These are phyloP conservation scores for Drosophila lacertosa DNA, from an alignment of 1,140 invertebrate species.

Conservation along the genomic window DNA sequence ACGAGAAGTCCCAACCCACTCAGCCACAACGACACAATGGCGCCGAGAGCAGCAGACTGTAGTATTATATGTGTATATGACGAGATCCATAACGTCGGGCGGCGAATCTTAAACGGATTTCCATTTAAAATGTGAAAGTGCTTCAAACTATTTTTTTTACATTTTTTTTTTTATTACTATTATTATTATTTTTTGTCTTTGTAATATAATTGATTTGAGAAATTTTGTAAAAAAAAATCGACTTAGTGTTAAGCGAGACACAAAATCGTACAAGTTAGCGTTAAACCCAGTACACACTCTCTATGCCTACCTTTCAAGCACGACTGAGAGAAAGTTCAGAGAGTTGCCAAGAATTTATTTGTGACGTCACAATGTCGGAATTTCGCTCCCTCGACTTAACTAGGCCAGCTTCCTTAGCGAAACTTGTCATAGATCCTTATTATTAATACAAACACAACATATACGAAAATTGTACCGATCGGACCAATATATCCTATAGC, in stretches of 20 bases:
- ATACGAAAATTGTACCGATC: too few species aligned
- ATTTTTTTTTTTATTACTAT: conserved; percentile 6
- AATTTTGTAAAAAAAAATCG: conserved; percentile 43
- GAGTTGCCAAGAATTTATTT: too few species aligned
- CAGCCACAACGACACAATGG: conserved; percentile 47
- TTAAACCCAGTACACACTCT: conserved; percentile 24
- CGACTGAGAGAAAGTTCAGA: too few species aligned
- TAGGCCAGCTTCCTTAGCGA: too few species aligned
- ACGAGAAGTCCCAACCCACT: conserved; percentile 58
- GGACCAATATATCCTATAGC: too few species aligned
- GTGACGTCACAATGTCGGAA: too few species aligned
- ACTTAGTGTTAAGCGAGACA: conserved; percentile 43
- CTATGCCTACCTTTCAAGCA: conserved; percentile 10
- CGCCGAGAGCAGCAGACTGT: conserved; percentile 83
- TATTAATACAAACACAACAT: too few species aligned
- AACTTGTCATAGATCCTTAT: too few species aligned
- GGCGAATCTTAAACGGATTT: conserved; percentile 13
- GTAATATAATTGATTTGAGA: conserved; percentile 57
- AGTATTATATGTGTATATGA: conserved; percentile 54
- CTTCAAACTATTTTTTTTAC: conserved; percentile 20
- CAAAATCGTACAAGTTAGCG: conserved; percentile 16
- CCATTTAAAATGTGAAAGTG: conserved; percentile 16
- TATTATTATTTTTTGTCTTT: conserved; percentile 33
- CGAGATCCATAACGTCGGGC: conserved; percentile 7
- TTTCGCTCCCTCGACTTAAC: too few species aligned